These are phyloP conservation scores for Abramis brama DNA, from an alignment of 2,113 vertebrate species.

Conservation along the genomic window DNA sequence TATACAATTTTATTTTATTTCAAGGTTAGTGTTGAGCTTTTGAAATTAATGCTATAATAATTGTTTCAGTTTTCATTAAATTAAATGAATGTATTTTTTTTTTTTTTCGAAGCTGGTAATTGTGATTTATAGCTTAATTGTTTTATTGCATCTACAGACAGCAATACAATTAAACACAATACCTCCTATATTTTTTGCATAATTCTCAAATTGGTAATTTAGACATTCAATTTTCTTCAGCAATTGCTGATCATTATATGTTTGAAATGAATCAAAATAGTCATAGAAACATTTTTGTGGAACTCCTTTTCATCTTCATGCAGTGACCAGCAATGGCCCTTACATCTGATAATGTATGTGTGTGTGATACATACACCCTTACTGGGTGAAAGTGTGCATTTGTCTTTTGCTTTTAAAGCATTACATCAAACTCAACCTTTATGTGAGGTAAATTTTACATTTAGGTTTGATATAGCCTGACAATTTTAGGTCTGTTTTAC, in stretches of 20 bases:
- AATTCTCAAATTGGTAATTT: not conserved
- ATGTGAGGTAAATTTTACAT: not conserved
- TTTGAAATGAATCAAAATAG: not conserved
- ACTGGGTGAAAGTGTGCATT: not conserved
- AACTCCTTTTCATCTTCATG: not conserved
- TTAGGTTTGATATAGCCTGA: not conserved
- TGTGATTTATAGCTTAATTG: not conserved
- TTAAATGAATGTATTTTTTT: not conserved
- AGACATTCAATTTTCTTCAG: not conserved
- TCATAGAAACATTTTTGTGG: too few relatives aligned
- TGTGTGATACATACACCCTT: too few relatives aligned
- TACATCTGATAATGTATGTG: not conserved
- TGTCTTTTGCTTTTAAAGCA: not conserved
- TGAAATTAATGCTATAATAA: not conserved
- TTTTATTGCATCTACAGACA: not conserved
- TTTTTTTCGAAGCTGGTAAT: too few relatives aligned
- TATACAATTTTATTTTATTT: too few relatives aligned
- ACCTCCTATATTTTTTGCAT: not conserved
- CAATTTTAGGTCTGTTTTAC: not conserved
- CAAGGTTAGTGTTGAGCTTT: not conserved
- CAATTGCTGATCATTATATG: not conserved
- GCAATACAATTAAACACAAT: not conserved
- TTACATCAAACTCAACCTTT: not conserved
- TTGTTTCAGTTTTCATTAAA: not conserved
- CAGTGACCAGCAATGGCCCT: not conserved